A percentile compares a stretch with the other conserved stretches of the same genome.
Evolutionary conservation across 2,888 invertebrate species (phyloP).

Genomic region (Lasioglossum morio): DNA sequence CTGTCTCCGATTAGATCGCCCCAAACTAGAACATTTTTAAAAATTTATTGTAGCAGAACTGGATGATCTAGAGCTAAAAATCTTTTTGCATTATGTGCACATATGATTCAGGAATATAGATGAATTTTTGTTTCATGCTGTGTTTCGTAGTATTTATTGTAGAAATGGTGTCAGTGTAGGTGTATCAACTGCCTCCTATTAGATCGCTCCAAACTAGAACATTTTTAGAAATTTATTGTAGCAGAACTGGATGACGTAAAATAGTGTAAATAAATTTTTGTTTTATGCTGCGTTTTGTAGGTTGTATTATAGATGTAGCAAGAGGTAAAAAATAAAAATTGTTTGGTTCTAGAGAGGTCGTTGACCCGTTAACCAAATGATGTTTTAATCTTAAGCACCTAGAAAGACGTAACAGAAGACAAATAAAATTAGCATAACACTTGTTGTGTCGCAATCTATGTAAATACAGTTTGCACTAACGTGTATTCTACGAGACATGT

Average conservation of each 20-base stretch:
- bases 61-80: background rate
- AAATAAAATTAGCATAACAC: background rate
- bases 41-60: background rate
- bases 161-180: too few species aligned
- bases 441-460: background rate
- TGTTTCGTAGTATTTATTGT: background rate
- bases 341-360: slow-evolving; percentile 9
- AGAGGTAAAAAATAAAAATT: background rate
- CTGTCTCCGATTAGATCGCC: background rate
- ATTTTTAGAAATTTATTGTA: background rate
- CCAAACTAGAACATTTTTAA: background rate
- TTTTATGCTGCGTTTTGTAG: background rate
- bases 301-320: too few species aligned
- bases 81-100: too few species aligned
- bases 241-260: background rate
- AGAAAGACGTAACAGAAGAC: background rate
- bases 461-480: background rate
- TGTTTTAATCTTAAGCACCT: background rate
- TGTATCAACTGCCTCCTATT: background rate
- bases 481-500: background rate
- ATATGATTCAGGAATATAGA: background rate
- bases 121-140: background rate
- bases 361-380: background rate
- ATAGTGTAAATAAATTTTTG: background rate
- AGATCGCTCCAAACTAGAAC: background rate